Base-by-base conservation (phyloP, 2,113 vertebrate species). In the Oncorhynchus nerka region DNA sequence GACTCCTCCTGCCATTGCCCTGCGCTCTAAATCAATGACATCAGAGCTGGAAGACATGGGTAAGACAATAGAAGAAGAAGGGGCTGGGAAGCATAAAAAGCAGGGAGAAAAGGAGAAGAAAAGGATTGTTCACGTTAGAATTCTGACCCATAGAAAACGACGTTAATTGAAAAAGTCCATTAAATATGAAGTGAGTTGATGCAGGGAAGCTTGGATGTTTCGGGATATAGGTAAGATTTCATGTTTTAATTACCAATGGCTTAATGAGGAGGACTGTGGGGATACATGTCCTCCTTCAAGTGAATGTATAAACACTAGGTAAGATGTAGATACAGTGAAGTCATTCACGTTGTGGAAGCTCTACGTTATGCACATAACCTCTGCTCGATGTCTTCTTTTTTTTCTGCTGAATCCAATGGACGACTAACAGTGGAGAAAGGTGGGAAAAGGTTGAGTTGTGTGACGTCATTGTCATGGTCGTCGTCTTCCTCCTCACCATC, bases 21-120 rank as follows among this genome's bases (percentile, higher is more conserved):
- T 97, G 81, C 96, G 96, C 79, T 97, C 96, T 89, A 97, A 97
- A 87, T 97, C 96, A 49, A 97, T 97, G 96, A 97, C 96, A 86
- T 97, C 96, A 81, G 96, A 97, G 89, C 92, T 97, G 88, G 96
- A 97, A 83, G 96, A 97, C 89, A 96, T 97, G 94, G 96, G 96
- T 96, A 90, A 95, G 93, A 77, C 24, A 28, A 20, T 9, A 8
- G 26, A 19, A 20, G 48, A 62, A 16, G 68, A 70, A 72, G 69
- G 69, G 32, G 6, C 39, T 15, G 32, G 19, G 16, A 30, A 73
- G 48, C 65, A 32, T 24, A 32, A 66, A 34, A 71, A 30, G 57
- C 34, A 64, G 59, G 48, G 68, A 45, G 57, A n/a, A 6, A n/a
- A 68, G 79, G 12, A 59, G 59, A 79, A 26, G 67, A 77, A 66